Base-by-base conservation (phyloP, 2,113 vertebrate species). In the Ptilonorhynchus violaceus region DNA sequence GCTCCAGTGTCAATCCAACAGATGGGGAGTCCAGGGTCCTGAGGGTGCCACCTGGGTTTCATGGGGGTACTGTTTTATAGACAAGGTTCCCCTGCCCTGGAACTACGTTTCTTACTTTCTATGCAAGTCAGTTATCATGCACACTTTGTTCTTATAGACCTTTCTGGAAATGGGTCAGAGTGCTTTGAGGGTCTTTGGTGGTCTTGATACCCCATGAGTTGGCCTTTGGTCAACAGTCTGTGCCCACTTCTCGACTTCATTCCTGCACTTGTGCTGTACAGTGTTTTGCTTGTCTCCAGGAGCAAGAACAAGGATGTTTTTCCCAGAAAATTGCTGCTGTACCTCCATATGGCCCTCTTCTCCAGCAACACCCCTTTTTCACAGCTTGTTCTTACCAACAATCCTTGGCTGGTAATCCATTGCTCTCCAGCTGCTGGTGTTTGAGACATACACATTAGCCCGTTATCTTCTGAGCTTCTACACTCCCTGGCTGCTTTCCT, bases 331-430 rank as follows among this genome's bases (percentile, higher is more conserved):
- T 39, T 31, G 9, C 46, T 75, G 20, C 17, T 20, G n/a, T 46
- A 30, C 6, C 13, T 53, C 53, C 1, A 1, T 46, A 22, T 18
- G 11, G 13, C 24, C 13, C 53, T 7, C 8, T 60, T 89, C 25
- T 62, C 24, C 70, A 67, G 17, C 7, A 67, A 7, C 6, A 53
- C n/a, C 16, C 33, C 24, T 55, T 76, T 41, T 41, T 62, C 62
- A 13, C 17, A 27, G 5, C 0, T 0, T 35, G 11, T 7, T 27
- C 20, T 41, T 35, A 10, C 17, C 16, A 31, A 7, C 16, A 46
- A 24, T 53, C 47, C 23, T 53, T 3, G 2, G 3, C 9, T 30
- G 10, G 23, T 7, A 52, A 67, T 53, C n/a, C 55, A 25, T 27
- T n/a, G 24, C 16, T 68, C 22, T 59, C n/a, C 24, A 50, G 0